These are phyloP conservation scores for Naso thynnoides DNA, from an alignment of 2,797 vertebrate genomes.

Conservation along the genomic window DNA sequence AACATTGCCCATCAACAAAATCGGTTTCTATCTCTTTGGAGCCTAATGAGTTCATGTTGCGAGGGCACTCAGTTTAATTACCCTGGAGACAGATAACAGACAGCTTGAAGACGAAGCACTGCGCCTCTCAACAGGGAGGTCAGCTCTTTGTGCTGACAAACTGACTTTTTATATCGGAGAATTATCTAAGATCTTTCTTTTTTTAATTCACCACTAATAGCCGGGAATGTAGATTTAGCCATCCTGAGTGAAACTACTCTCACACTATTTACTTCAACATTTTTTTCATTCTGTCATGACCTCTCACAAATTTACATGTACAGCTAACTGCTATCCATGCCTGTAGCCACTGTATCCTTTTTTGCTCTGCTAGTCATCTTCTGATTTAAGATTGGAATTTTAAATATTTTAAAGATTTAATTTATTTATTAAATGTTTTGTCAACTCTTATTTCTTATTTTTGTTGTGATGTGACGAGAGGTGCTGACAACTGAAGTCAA, in stretches of 20 bases:
- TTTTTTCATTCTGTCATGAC: not conserved
- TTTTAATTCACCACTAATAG: not conserved
- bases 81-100: conserved; percentile 63
- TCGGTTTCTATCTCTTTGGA: conserved; percentile 54
- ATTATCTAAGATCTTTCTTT: not conserved
- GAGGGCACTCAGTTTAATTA: conserved; percentile 83
- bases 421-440: not conserved
- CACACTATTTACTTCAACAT: not conserved
- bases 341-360: not conserved
- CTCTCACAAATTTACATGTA: too few species aligned
- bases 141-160: conserved; percentile 42
- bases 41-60: conserved; percentile 68
- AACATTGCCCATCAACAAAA: conserved; percentile 62
- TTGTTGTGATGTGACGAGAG: conserved; percentile 16
- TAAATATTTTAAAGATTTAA: too few species aligned
- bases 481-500: conserved; percentile 9
- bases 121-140: conserved; percentile 53
- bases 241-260: too few species aligned
- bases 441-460: conserved; percentile 18
- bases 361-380: not conserved
- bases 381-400: not conserved
- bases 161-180: conserved; percentile 3
- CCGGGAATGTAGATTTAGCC: not conserved
- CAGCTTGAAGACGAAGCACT: conserved; percentile 48
- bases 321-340: not conserved